Percentiles rank a stretch among this genome's conserved stretches.
Evolutionary conservation across 2,888 invertebrate genomes (phyloP).

Genomic region (Athrips mouffetella): DNA sequence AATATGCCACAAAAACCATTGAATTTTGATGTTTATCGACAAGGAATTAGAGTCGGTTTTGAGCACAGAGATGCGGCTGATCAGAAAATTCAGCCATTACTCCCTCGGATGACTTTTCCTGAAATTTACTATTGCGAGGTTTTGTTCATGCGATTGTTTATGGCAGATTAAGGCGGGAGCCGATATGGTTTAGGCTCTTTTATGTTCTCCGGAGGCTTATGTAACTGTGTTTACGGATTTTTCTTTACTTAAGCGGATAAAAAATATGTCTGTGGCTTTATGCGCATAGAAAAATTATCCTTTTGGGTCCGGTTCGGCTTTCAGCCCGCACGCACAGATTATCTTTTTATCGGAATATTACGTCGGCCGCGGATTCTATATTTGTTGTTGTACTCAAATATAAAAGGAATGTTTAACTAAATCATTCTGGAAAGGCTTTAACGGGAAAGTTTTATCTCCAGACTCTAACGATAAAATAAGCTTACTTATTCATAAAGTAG

Average conservation of each 20-base stretch:
- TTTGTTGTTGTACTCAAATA: neutral
- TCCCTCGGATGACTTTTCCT: conserved; percentile 55
- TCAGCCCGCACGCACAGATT: conserved; percentile 30
- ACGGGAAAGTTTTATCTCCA: too few species aligned
- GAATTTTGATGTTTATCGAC: conserved; percentile 9
- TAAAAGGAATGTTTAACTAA: neutral
- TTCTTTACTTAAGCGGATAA: conserved; percentile 47
- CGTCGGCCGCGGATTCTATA: conserved; percentile 15
- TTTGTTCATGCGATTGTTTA: conserved; percentile 61
- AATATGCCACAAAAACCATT: neutral
- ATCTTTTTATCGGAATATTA: conserved; percentile 42
- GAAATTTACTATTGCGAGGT: conserved; percentile 56
- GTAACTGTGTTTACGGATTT: conserved; percentile 50
- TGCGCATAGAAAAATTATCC: conserved; percentile 43
- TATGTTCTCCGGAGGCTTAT: conserved; percentile 41
- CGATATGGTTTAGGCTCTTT: conserved; percentile 45
- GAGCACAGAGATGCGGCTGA: conserved; percentile 23
- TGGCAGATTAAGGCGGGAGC: conserved; percentile 54
- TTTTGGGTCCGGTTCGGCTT: conserved; percentile 30
- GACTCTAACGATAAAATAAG: too few species aligned
- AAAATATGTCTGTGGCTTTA: conserved; percentile 47
- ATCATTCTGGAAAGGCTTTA: too few species aligned
- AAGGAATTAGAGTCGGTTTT: conserved; percentile 20
- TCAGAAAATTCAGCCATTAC: conserved; percentile 55
- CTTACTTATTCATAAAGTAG: too few species aligned